Base-by-base conservation (phyloP, 2,888 invertebrate genomes). In the Agrochola macilenta region DNA sequence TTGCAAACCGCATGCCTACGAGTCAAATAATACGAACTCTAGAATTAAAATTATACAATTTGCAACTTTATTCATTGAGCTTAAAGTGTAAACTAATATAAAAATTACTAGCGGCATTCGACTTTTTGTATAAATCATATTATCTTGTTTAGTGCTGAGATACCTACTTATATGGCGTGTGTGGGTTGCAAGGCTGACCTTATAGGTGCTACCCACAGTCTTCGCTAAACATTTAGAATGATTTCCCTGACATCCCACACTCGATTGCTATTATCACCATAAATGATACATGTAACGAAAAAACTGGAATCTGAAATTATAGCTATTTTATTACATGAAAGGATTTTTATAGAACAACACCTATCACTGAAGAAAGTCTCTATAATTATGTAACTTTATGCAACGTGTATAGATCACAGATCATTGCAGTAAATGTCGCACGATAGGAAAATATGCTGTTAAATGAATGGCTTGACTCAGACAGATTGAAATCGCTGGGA, bases 111-210 rank as follows among this genome's bases (percentile, higher is more conserved):
- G 84, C 79, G 83, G 80, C 87, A 87, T 93, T 85, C 60, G 89
- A 82, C 89, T 64, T 91, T 83, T 82, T 79, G 78, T 64, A 9
- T 71, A 61, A 63, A 76, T 57, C 65, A 83, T 84, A 86, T 86
- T 90, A 89, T 92, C 92, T 93, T 92, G 93, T 91, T 92, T 92
- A 93, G 92, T 94, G 94, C 91, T 92, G 92, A 92, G 93, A 92
- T 94, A 94, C 94, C 83, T 91, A 90, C 92, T 90, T 95, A 95
- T 92, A 96, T 93, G 96, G 96, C 89, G 87, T 90, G 96, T 94
- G 96, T 96, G 96, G 96, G 96, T 95, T 43, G 96, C 96, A 96
- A 96, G 96, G 96, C 93, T 96, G 96, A 96, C 96, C 96, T 96
- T 96, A 95, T 93, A 95, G 94, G 94, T 92, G 92, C 96, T 93